Conservation (phyloP, 2,113 vertebrate genomes). For the Prinia subflava region DNA sequence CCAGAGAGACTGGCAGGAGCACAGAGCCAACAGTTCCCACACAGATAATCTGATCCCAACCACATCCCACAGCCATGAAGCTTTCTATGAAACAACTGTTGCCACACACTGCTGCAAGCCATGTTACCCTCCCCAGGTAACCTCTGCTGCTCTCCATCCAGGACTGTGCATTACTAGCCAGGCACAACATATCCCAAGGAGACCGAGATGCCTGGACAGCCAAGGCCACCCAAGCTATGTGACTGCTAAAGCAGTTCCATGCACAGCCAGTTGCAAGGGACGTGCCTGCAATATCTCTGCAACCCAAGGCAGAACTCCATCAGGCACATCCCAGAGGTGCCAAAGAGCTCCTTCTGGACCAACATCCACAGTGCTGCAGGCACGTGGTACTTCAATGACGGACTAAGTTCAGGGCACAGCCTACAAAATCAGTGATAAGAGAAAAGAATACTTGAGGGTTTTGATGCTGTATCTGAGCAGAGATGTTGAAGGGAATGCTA, state of each 20-base stretch:
- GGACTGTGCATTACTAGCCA: neutral
- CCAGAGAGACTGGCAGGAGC: neutral
- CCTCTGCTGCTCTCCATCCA: neutral
- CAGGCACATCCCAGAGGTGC: neutral
- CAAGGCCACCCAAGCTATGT: accelerated
- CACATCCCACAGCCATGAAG: neutral
- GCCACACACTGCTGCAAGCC: neutral
- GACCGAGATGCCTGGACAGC: neutral
- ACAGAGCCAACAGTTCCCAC: neutral
- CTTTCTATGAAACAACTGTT: neutral
- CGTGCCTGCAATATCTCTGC: neutral
- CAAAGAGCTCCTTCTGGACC: neutral
- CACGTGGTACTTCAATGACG: accelerated
- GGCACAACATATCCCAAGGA: accelerated
- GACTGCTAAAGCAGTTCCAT: neutral
- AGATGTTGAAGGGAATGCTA: neutral
- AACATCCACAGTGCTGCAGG: neutral
- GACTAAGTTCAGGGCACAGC: neutral
- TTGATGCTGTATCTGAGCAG: neutral
- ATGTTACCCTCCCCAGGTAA: neutral
- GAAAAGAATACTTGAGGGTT: neutral
- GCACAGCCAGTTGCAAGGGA: neutral
- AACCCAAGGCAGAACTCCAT: neutral
- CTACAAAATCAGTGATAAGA: neutral
- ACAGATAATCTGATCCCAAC: neutral